Evolutionary conservation across 2,797 vertebrate species (phyloP).

Genomic region (Amniataba percoides): DNA sequence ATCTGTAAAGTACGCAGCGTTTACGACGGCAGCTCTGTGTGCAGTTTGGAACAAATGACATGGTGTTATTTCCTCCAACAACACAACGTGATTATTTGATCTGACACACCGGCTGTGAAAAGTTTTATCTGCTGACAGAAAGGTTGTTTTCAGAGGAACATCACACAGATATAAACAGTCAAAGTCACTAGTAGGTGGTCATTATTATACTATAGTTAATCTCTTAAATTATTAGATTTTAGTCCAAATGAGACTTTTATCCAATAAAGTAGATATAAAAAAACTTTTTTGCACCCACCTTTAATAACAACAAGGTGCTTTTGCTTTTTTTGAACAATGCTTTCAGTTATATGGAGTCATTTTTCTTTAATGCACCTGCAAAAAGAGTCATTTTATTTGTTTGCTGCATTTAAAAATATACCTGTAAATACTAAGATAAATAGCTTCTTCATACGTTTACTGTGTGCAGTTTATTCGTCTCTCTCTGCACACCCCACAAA

Average conservation of each 20-base stretch:
- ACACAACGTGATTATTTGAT: not conserved
- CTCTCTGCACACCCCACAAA: conserved; percentile 38
- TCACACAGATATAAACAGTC: not conserved
- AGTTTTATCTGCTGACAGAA: not conserved
- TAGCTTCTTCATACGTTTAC: conserved; percentile 29
- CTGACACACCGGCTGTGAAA: not conserved
- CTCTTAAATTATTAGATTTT: not conserved
- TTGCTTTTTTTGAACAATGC: not conserved
- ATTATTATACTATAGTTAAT: not conserved
- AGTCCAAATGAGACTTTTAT: not conserved
- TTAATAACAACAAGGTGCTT: not conserved
- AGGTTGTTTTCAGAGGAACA: not conserved
- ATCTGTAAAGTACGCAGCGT: conserved; percentile 22
- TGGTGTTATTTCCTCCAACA: not conserved
- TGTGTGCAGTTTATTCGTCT: conserved; percentile 16
- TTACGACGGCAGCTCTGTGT: conserved; percentile 5
- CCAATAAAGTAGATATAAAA: not conserved
- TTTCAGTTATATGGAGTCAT: not conserved
- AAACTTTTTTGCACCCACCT: not conserved
- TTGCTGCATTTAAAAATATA: conserved; percentile 31
- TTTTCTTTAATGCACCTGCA: not conserved
- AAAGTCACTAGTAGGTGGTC: not conserved
- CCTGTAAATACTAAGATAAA: conserved; percentile 48
- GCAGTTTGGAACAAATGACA: not conserved
- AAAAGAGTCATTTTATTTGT: not conserved